phyloP scores from a whole-genome alignment of 2,113 vertebrate genomes.

The Oxygymnocypris stewartii region DNA sequence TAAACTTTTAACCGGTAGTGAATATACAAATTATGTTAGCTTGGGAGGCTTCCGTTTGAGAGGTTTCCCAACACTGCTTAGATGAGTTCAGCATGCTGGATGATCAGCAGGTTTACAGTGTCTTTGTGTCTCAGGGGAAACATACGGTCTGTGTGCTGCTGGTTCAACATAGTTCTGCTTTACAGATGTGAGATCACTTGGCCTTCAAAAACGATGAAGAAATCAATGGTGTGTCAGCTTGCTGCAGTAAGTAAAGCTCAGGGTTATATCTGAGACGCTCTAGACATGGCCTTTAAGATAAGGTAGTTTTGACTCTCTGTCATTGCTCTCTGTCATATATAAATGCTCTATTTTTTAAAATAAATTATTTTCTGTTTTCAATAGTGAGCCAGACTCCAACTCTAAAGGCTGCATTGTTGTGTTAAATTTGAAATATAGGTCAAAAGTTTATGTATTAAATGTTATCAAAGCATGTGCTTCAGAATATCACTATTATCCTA shows the following conservation, averaged over 20 bases:
- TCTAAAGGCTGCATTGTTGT: not conserved
- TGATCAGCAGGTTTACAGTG: constrained; percentile 9
- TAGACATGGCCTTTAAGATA: not conserved
- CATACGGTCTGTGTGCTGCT: constrained; percentile 14
- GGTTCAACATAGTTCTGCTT: constrained; percentile 33
- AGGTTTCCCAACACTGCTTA: not conserved
- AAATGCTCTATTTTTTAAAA: not conserved
- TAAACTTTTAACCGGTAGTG: too few relatives aligned
- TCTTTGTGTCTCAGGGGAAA: constrained; percentile 3
- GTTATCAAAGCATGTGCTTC: not conserved
- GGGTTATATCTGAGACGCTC: constrained; percentile 4
- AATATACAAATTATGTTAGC: not conserved
- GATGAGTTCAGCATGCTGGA: not conserved
- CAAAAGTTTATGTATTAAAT: not conserved
- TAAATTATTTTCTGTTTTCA: not conserved
- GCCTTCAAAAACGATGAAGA: constrained; percentile 62
- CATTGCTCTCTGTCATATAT: not conserved
- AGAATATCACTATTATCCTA: not conserved
- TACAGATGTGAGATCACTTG: constrained; percentile 54
- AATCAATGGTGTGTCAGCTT: constrained; percentile 56
- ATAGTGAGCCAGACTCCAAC: not conserved
- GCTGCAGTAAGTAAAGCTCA: constrained; percentile 23
- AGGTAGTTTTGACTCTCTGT: not conserved
- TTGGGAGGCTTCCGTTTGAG: not conserved
- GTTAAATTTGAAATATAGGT: constrained; percentile 5